Evolutionary conservation across 2,888 invertebrate species (phyloP), one percentile per base, ranked within the genome.

Genomic region (Hipparchia sbordonii): DNA sequence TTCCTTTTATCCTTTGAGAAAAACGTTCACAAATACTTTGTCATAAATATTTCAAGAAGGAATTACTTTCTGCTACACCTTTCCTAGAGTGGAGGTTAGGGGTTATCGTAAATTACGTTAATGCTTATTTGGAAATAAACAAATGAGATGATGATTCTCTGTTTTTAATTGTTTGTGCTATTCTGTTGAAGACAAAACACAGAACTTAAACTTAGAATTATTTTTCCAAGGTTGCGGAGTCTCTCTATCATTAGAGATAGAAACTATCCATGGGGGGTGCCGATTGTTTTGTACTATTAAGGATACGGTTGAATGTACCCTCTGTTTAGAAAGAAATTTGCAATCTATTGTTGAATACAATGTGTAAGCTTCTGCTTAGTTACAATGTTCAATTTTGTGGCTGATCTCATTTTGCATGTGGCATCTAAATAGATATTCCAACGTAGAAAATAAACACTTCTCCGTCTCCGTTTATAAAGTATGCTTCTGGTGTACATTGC

Each of bases 331-430:
- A 86, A 85, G 84, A 85, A 80, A 84, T 84, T 81, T 83, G 81
- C 80, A 82, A 80, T 80, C 81, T 84, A 86, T 88, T 89, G 87
- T 87, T 75, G 78, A 82, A 81, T 80, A 87, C 84, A 89, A 90
- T 85, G 84, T 87, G 82, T 82, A 84, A 71, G 79, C 82, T 81
- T 81, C 81, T 81, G 79, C 85, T 87, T 84, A 87, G 83, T 85
- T 85, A 81, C 83, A 84, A 81, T 82, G 81, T 84, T 85, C 82
- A 83, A 80, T 85, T 80, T 62, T 62, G 62, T 62, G 48, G 9
- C 23, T 13, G 12, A 46, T 2, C 56, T 13, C 13, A 13, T 56
- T 13, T 56, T 56, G 13, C 13, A 56, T 8, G 56, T 7, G n/a
- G 13, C 7, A 6, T 13, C 54, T 56, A 56, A 5, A 4, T 4